phyloP scores from a whole-genome alignment of 2,797 vertebrate genomes.

The Steatocranus sp. region DNA sequence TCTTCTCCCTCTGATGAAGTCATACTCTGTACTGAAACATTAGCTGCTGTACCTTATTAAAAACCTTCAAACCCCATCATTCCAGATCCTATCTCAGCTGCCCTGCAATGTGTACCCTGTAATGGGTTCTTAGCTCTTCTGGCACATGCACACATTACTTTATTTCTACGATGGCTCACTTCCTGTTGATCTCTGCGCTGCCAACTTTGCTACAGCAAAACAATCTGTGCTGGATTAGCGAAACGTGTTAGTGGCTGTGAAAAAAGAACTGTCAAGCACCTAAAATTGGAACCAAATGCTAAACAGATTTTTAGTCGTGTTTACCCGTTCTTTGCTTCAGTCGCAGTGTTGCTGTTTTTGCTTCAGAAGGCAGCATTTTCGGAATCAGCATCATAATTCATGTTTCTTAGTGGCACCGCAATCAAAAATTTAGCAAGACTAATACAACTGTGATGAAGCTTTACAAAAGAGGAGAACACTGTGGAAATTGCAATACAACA shows the following conservation, averaged over 20 bases:
- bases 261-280: constrained; percentile 3
- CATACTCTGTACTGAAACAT: not conserved
- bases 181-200: constrained; percentile 21
- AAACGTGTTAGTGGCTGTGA: constrained; percentile 21
- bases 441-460: not conserved
- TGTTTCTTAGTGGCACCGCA: not conserved
- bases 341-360: not conserved
- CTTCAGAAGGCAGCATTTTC: not conserved
- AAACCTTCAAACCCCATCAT: not conserved
- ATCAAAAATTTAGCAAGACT: not conserved
- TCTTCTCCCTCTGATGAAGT: not conserved
- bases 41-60: not conserved
- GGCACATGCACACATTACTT: not conserved
- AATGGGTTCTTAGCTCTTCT: not conserved
- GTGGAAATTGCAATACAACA: not conserved
- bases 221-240: constrained; percentile 36
- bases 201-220: constrained; percentile 28
- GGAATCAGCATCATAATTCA: not conserved
- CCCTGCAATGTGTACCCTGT: not conserved
- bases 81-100: not conserved
- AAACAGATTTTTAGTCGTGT: not conserved
- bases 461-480: not conserved
- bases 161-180: not conserved
- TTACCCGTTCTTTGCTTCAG: not conserved
- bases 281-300: constrained; percentile 50